Evolutionary conservation across 53 echinoderm and acorn worm species (phyloP).

Genomic region (Echinometra lucunter): DNA sequence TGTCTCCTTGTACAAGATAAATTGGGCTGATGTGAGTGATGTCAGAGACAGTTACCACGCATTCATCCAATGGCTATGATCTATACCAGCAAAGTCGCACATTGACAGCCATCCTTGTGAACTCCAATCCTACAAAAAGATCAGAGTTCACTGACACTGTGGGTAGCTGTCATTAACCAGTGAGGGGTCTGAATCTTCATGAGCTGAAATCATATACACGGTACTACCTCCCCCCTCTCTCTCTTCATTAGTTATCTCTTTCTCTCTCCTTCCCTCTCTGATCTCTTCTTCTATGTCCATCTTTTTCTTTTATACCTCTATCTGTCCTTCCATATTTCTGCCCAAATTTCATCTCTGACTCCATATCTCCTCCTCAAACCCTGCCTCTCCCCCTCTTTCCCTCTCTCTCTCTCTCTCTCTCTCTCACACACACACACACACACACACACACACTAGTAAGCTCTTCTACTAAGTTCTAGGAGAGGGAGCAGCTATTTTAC

Average conservation of each 20-base stretch:
- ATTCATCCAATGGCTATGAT: no score
- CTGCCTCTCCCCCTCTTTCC: neutral
- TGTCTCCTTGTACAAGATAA: no score
- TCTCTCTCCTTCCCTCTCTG: neutral
- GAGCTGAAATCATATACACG: neutral
- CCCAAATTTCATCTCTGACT: neutral
- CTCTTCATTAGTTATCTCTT: neutral
- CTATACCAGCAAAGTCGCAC: neutral
- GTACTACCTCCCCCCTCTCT: neutral
- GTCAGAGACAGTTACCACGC: no score
- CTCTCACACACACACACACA: no score
- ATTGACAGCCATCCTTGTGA: neutral
- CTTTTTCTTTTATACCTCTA: no score
- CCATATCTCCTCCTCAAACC: neutral
- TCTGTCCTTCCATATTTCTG: neutral
- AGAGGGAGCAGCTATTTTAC: neutral
- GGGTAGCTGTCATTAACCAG: constrained; percentile 28
- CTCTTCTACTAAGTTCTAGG: no score
- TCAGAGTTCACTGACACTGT: constrained; percentile 47
- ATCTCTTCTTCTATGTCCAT: neutral
- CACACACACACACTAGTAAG: no score
- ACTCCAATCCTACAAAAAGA: neutral
- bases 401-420: neutral
- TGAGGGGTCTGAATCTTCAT: neutral
- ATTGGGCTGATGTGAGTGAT: no score